These are phyloP conservation scores for Nomada hirtipes DNA, from an alignment of 2,888 invertebrate genomes.

Conservation along the genomic window DNA sequence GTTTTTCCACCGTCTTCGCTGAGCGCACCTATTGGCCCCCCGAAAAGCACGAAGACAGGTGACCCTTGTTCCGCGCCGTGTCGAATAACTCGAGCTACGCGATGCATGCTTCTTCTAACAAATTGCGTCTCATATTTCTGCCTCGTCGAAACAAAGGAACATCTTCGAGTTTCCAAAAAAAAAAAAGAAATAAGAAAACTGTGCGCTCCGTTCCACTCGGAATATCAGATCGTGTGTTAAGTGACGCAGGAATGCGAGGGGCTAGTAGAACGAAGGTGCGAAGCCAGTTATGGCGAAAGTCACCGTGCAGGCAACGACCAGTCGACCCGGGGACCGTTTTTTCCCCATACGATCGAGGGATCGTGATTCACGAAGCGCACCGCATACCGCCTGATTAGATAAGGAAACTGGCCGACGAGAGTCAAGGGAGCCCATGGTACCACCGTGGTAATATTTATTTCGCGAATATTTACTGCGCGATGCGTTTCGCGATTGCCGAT, in stretches of 20 bases:
- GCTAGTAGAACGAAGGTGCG: constrained; percentile 28
- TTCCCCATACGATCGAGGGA: constrained; percentile 39
- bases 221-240: constrained; percentile 23
- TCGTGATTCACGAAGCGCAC: constrained; percentile 61
- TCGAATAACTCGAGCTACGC: neutral
- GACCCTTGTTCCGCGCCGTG: constrained; percentile 2
- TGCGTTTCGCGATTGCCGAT: constrained; percentile 40
- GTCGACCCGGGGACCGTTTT: constrained; percentile 48
- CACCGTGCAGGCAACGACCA: constrained; percentile 18
- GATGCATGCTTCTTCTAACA: neutral
- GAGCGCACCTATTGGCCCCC: neutral
- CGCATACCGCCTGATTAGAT: constrained; percentile 44
- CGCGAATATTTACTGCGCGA: constrained; percentile 40
- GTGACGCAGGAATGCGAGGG: constrained; percentile 57
- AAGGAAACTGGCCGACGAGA: constrained; percentile 38
- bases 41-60: neutral
- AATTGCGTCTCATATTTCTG: neutral
- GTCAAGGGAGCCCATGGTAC: neutral
- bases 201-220: neutral
- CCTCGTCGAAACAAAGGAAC: too few relatives aligned
- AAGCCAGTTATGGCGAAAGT: constrained; percentile 40
- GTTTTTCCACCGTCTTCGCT: neutral
- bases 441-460: constrained; percentile 25
- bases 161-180: too few relatives aligned
- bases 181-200: neutral